Conservation (phyloP, 2,797 vertebrate genomes). For the Xiphorhynchus erythropygius region DNA sequence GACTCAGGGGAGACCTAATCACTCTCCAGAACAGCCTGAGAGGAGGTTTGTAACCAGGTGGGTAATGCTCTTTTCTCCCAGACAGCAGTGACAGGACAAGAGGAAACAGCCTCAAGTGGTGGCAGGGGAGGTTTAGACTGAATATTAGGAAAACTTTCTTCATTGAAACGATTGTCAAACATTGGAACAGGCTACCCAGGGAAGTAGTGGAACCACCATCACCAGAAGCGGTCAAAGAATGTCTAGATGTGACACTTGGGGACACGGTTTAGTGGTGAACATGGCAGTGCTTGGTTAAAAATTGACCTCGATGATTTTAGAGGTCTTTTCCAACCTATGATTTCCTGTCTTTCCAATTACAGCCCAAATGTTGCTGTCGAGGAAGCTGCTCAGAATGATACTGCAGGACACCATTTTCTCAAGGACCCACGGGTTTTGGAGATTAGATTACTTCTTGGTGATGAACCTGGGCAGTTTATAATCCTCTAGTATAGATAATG, state of each 20-base stretch:
- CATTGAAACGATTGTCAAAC: neutral
- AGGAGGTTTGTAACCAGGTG: neutral
- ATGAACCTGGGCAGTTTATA: neutral
- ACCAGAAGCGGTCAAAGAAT: neutral
- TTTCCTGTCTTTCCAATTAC: neutral
- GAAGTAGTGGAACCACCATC: no score
- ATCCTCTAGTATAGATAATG: no score
- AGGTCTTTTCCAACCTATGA: neutral
- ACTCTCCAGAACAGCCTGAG: neutral
- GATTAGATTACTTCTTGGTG: neutral
- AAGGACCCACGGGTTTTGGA: neutral
- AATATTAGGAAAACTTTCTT: neutral
- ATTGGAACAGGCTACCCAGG: neutral
- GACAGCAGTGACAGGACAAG: accelerated
- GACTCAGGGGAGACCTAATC: neutral
- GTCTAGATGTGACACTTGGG: neutral
- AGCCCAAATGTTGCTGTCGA: accelerated
- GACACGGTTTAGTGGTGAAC: neutral
- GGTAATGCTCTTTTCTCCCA: neutral
- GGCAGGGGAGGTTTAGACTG: neutral
- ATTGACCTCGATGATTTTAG: neutral
- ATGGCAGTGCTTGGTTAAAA: neutral
- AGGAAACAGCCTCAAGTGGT: neutral
- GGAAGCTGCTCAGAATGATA: neutral
- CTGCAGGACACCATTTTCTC: neutral